Conservation (phyloP, 2,113 vertebrate genomes). For the Elgaria multicarinata region DNA sequence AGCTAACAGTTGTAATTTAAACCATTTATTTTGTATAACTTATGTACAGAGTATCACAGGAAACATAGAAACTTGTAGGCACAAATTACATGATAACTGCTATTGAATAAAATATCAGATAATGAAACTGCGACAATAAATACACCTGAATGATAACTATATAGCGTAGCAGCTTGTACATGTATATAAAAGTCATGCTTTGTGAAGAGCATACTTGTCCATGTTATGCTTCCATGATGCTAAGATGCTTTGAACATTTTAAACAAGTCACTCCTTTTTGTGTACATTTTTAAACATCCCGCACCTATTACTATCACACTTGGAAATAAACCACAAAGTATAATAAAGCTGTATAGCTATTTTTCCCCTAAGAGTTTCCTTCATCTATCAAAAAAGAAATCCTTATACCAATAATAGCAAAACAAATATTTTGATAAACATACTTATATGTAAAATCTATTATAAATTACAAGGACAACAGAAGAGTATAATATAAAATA, state of each 20-base stretch:
- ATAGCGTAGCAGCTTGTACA: slow-evolving; percentile 39
- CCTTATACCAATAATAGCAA: slow-evolving; percentile 70
- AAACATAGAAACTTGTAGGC: slow-evolving; percentile 75
- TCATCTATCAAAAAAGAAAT: slow-evolving; percentile 51
- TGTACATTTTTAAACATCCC: slow-evolving; percentile 56
- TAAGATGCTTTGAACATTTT: slow-evolving; percentile 47
- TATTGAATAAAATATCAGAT: slow-evolving; percentile 70
- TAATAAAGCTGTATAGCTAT: slow-evolving; percentile 66
- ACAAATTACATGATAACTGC: slow-evolving; percentile 66
- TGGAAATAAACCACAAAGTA: slow-evolving; percentile 59
- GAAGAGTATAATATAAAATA: slow-evolving; percentile 75
- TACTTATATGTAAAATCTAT: slow-evolving; percentile 65
- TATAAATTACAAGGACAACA: slow-evolving; percentile 70
- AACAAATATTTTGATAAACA: slow-evolving; percentile 64
- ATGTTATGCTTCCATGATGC: slow-evolving; percentile 16
- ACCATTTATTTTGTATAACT: slow-evolving; percentile 73
- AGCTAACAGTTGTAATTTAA: slow-evolving; percentile 49
- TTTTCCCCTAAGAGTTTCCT: slow-evolving; percentile 53
- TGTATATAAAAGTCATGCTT: slow-evolving; percentile 68
- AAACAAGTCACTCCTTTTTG: slow-evolving; percentile 9
- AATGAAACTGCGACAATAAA: slow-evolving; percentile 57
- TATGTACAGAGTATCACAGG: slow-evolving; percentile 66
- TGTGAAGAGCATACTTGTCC: slow-evolving; percentile 45
- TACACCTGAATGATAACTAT: slow-evolving; percentile 58
- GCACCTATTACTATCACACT: slow-evolving; percentile 51